A percentile compares a stretch with the other conserved stretches of the same genome.
These are phyloP conservation scores for Aegithalos caudatus DNA, from an alignment of 2,113 vertebrate genomes.

Conservation along the genomic window DNA sequence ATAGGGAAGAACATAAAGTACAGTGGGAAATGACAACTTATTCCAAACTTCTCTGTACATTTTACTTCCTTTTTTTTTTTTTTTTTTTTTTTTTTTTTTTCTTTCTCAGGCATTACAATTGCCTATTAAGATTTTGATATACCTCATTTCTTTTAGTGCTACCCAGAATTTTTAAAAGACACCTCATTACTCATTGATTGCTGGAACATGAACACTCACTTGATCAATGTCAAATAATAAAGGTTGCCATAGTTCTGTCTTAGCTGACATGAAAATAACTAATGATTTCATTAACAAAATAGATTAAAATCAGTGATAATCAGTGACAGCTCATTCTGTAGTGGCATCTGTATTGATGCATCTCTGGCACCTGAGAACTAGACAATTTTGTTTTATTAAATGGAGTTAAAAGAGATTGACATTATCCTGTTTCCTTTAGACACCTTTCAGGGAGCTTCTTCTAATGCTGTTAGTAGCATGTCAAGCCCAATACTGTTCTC, in stretches of 20 bases:
- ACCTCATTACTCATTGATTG: neutral
- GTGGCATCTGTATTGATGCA: slow-evolving; percentile 8
- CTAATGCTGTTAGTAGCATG: neutral
- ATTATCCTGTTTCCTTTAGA: neutral
- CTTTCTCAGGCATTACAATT: neutral
- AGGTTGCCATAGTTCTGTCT: slow-evolving; percentile 1
- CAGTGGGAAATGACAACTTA: neutral
- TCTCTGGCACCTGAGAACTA: neutral
- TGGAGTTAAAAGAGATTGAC: slow-evolving; percentile 10
- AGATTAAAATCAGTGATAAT: slow-evolving; percentile 29
- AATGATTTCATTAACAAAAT: slow-evolving; percentile 35
- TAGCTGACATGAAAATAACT: slow-evolving; percentile 20
- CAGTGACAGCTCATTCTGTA: slow-evolving; percentile 24
- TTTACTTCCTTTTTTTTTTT: neutral
- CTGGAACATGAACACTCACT: neutral
- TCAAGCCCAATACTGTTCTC: neutral
- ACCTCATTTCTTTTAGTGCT: neutral
- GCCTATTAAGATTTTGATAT: neutral
- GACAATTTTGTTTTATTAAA: slow-evolving; percentile 30
- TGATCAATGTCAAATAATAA: slow-evolving; percentile 15
- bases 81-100: neutral
- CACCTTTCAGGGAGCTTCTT: neutral
- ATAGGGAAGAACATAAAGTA: neutral
- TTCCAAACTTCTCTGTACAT: neutral
- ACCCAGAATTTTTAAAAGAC: neutral